Percentiles rank a stretch among this genome's conserved stretches.
These are phyloP conservation scores for Peromyscus polionotus DNA, from an alignment of 2,113 vertebrate species.

Conservation along the genomic window DNA sequence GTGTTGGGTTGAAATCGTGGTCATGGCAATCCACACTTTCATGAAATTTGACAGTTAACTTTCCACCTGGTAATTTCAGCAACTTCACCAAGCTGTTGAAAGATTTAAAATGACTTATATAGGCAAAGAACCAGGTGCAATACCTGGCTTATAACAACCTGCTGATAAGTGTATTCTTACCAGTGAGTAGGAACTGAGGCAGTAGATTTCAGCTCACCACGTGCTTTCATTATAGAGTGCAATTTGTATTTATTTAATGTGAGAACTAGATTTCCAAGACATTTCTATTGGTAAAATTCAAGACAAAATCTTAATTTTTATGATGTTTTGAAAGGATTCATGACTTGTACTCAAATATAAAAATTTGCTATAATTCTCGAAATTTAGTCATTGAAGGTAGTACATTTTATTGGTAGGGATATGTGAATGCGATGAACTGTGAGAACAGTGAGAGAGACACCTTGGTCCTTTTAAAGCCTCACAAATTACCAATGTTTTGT, in stretches of 20 bases:
- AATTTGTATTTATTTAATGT: neutral
- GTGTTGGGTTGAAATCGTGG: neutral
- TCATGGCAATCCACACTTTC: neutral
- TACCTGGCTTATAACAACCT: neutral
- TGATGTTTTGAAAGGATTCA: neutral
- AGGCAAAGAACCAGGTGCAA: neutral
- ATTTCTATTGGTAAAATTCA: neutral
- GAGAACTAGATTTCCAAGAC: too few species aligned
- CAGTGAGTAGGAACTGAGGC: neutral
- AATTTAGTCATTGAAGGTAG: neutral
- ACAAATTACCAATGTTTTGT: neutral
- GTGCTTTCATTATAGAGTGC: neutral
- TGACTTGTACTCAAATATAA: neutral
- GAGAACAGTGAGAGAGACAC: neutral
- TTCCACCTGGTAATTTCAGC: neutral
- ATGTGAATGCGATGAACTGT: neutral
- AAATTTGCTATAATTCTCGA: neutral
- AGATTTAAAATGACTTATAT: conserved; percentile 10
- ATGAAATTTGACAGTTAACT: neutral
- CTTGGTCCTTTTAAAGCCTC: neutral
- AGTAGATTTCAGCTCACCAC: neutral
- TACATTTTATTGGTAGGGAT: neutral
- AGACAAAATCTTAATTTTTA: neutral
- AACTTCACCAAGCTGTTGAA: conserved; percentile 19
- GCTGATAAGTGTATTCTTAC: neutral